Percentiles rank a stretch among this genome's conserved stretches.
phyloP scores from a whole-genome alignment of 2,888 invertebrate species.

The Trachelus stipa region DNA sequence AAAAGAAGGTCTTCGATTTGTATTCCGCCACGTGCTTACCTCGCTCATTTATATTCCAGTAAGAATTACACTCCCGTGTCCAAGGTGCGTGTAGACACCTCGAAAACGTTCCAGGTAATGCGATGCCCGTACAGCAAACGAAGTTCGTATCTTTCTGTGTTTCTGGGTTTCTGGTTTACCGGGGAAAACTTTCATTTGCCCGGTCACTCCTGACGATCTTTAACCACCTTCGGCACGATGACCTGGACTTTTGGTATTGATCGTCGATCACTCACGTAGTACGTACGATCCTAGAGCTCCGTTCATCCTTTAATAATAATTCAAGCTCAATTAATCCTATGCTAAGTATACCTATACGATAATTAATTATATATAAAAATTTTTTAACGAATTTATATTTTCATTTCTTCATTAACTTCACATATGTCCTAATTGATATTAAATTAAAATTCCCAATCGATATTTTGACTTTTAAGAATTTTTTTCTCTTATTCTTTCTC shows the following conservation, averaged over 20 bases:
- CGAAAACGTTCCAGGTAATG: background rate
- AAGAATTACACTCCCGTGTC: background rate
- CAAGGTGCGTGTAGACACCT: background rate
- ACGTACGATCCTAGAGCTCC: background rate
- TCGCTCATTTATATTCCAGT: background rate
- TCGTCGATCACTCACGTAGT: background rate
- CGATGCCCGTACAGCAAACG: background rate
- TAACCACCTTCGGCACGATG: background rate
- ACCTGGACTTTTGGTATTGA: background rate
- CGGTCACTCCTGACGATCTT: background rate
- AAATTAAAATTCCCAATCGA: too few relatives aligned
- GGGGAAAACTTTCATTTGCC: background rate
- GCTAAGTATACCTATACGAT: background rate
- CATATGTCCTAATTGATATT: too few relatives aligned
- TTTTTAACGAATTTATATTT: too few relatives aligned
- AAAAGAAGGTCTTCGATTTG: slow-evolving; percentile 3
- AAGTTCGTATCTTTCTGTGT: background rate
- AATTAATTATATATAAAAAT: too few relatives aligned
- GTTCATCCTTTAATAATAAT: background rate
- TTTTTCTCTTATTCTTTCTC: too few relatives aligned
- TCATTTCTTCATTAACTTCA: too few relatives aligned
- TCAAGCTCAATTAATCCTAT: background rate
- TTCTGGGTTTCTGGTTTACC: background rate
- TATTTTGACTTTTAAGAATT: too few relatives aligned
- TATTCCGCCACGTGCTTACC: background rate